Conservation (phyloP, 2,113 vertebrate genomes). For the Aspiorhynchus laticeps region DNA sequence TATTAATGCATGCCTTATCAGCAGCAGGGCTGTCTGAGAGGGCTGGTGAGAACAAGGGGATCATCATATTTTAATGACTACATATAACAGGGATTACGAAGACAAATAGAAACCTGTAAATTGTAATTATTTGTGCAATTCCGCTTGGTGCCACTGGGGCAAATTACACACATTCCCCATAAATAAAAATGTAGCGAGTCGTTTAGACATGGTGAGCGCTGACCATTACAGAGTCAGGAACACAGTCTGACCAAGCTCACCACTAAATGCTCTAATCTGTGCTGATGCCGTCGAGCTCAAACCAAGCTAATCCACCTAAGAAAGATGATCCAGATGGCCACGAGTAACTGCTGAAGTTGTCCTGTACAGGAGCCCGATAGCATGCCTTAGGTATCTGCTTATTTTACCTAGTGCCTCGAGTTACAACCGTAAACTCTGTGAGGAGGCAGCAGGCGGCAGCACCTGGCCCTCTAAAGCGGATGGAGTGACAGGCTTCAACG, state of each 20-base stretch:
- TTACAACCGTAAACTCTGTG: constrained; percentile 65
- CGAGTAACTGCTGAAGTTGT: constrained; percentile 76
- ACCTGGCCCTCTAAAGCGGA: constrained; percentile 61
- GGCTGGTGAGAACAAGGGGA: too few relatives aligned
- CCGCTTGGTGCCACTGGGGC: neutral
- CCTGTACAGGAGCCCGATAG: constrained; percentile 65
- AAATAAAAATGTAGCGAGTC: neutral
- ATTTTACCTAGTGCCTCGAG: constrained; percentile 74
- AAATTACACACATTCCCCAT: neutral
- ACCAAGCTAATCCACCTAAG: constrained; percentile 78
- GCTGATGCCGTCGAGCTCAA: constrained; percentile 70
- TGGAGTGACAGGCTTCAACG: constrained; percentile 61
- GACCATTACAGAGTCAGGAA: constrained; percentile 51
- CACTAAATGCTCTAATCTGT: constrained; percentile 72
- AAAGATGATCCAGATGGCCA: constrained; percentile 81
- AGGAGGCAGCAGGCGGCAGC: constrained; percentile 40
- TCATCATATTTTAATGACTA: too few relatives aligned
- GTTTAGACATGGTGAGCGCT: neutral
- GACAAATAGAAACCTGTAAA: neutral
- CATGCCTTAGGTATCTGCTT: constrained; percentile 68
- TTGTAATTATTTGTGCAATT: neutral
- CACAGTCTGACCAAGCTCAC: constrained; percentile 23
- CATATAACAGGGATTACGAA: neutral
- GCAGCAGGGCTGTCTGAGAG: neutral
- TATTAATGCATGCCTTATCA: neutral